Evolutionary conservation across 2,797 vertebrate species (phyloP).

Genomic region (Chiroxiphia lanceolata): DNA sequence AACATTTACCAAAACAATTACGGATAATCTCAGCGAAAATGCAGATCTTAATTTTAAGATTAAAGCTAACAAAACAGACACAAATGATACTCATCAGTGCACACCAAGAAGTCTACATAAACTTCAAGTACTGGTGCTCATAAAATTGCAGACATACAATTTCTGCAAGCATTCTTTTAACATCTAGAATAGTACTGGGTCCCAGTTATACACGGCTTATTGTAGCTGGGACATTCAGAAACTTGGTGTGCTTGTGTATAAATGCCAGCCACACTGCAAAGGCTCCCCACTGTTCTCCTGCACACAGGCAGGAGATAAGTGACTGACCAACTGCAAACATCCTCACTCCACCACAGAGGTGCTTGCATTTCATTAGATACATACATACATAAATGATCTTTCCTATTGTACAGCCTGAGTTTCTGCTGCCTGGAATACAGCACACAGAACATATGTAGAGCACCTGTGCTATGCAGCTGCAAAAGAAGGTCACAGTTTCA

Average conservation of each 20-base stretch:
- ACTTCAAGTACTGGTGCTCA: not conserved
- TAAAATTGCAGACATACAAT: not conserved
- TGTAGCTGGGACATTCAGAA: not conserved
- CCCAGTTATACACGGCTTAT: not conserved
- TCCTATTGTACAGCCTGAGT: not conserved
- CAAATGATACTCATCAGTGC: not conserved
- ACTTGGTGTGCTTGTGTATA: not conserved
- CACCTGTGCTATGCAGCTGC: not conserved
- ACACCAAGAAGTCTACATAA: not conserved
- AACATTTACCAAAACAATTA: not conserved
- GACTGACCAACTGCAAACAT: not conserved
- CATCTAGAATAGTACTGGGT: not conserved
- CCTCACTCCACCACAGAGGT: not conserved
- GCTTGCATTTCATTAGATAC: not conserved
- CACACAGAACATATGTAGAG: not conserved
- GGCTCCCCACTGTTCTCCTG: not conserved
- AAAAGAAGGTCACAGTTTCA: not conserved
- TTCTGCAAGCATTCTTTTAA: not conserved
- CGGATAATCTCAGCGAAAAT: not conserved
- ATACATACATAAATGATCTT: not conserved
- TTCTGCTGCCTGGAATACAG: not conserved
- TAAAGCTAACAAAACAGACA: not conserved
- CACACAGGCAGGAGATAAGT: not conserved
- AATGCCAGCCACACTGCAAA: not conserved
- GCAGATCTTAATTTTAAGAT: not conserved